Conservation (phyloP, 2,888 invertebrate species). For the Aproaerema taeniolella region DNA sequence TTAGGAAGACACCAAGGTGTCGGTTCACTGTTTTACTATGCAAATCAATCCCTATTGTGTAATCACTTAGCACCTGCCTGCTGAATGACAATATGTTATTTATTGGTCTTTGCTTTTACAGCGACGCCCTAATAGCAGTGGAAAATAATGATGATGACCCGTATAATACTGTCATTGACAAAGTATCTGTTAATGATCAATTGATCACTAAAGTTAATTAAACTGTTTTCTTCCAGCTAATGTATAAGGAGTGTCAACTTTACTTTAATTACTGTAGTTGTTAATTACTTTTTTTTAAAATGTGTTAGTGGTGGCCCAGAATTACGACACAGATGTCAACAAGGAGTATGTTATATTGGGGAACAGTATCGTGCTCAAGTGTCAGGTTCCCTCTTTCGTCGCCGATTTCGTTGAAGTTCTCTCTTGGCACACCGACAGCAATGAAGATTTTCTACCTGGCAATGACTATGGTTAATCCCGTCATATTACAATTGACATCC, state of each 20-base stretch:
- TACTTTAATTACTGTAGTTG: background rate
- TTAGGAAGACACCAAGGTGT: too few species aligned
- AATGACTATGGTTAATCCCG: conserved; percentile 76
- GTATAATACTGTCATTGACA: too few species aligned
- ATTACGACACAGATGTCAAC: conserved; percentile 89
- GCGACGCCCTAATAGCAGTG: conserved; percentile 2
- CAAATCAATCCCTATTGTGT: conserved; percentile 15
- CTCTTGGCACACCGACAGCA: conserved; percentile 87
- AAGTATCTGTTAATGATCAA: too few species aligned
- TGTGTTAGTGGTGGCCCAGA: conserved; percentile 84
- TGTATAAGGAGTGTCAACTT: background rate
- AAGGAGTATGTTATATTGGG: conserved; percentile 91
- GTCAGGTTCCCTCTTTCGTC: conserved; percentile 91
- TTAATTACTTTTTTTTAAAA: background rate
- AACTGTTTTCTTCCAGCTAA: conserved; percentile 5
- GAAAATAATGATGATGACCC: too few species aligned
- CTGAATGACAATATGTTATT: conserved; percentile 12
- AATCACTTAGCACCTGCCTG: conserved; percentile 12
- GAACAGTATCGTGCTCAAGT: conserved; percentile 88
- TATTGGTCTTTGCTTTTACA: conserved; percentile 6
- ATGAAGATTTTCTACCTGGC: conserved; percentile 83
- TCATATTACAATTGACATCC: conserved; percentile 18
- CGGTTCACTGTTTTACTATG: conserved; percentile 11
- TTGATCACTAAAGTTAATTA: too few species aligned
- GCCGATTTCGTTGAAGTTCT: conserved; percentile 90